phyloP scores from a whole-genome alignment of 2,888 invertebrate species.

The Noctua janthe region DNA sequence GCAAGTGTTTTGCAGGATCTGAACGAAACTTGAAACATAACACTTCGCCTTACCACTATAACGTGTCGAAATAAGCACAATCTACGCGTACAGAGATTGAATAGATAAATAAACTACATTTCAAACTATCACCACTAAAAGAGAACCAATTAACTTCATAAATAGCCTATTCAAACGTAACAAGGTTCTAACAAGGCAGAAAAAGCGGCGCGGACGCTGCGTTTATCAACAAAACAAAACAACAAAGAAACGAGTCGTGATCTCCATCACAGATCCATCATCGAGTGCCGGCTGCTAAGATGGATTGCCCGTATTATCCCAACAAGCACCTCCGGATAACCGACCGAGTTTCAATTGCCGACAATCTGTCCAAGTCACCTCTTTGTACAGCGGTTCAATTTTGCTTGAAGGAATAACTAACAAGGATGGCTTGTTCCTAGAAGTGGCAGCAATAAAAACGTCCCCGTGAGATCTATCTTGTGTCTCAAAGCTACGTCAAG shows the following conservation, averaged over 20 bases:
- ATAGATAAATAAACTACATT: slow-evolving; percentile 71
- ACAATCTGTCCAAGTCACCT: slow-evolving; percentile 84
- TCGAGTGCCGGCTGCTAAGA: slow-evolving; percentile 81
- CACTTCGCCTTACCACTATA: neutral
- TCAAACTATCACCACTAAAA: slow-evolving; percentile 74
- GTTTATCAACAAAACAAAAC: slow-evolving; percentile 87
- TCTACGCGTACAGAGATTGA: slow-evolving; percentile 48
- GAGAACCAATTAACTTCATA: slow-evolving; percentile 81
- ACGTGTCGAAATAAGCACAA: slow-evolving; percentile 26
- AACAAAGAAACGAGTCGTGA: slow-evolving; percentile 87
- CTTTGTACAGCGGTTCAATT: slow-evolving; percentile 76
- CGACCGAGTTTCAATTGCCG: slow-evolving; percentile 82
- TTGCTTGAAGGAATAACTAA: slow-evolving; percentile 76
- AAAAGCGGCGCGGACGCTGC: slow-evolving; percentile 78
- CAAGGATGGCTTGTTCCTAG: slow-evolving; percentile 74
- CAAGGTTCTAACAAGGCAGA: slow-evolving; percentile 84
- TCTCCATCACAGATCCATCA: slow-evolving; percentile 88
- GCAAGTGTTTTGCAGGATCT: neutral
- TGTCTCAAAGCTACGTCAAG: slow-evolving; percentile 35
- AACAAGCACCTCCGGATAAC: slow-evolving; percentile 82
- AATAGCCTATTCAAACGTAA: slow-evolving; percentile 86
- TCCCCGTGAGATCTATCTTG: slow-evolving; percentile 38
- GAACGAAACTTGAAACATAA: slow-evolving; percentile 1
- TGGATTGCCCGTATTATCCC: slow-evolving; percentile 87
- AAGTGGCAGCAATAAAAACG: slow-evolving; percentile 66